These are phyloP conservation scores for Natator depressus DNA, from an alignment of 2,113 vertebrate species.

Conservation along the genomic window DNA sequence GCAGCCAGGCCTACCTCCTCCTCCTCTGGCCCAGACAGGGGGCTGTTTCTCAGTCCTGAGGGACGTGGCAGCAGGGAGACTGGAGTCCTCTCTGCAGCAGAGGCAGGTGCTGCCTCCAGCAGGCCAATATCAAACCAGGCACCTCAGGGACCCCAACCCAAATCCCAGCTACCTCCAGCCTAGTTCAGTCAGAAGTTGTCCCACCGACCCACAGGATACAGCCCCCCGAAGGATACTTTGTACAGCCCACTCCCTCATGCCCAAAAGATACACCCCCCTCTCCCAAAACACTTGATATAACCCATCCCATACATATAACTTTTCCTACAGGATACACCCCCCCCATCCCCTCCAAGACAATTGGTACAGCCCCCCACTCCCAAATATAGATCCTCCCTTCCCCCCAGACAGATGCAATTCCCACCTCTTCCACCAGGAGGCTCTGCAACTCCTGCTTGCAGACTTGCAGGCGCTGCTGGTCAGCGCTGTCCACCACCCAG, in stretches of 20 bases:
- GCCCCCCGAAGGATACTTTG: background rate
- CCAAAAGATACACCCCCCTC: background rate
- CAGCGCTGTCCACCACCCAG: slow-evolving; percentile 95
- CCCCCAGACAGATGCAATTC: rapidly evolving
- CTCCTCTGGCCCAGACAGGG: background rate
- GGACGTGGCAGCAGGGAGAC: background rate
- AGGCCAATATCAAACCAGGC: background rate
- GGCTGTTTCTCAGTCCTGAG: background rate
- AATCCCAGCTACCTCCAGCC: background rate
- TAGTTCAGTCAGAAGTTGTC: background rate
- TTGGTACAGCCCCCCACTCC: background rate
- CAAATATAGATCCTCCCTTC: background rate
- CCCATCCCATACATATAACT: background rate
- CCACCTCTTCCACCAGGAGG: slow-evolving; percentile 90
- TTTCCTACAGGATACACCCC: background rate
- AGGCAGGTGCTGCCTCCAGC: background rate
- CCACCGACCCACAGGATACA: background rate
- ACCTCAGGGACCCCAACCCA: background rate
- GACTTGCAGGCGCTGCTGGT: slow-evolving; percentile 88
- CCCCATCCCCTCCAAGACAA: background rate
- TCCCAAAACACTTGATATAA: background rate
- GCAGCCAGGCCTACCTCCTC: background rate
- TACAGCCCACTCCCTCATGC: background rate
- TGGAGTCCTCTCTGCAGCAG: background rate
- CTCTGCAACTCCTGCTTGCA: slow-evolving; percentile 84